Evolutionary conservation across 2,113 vertebrate species (phyloP).

Genomic region (Rhadina sibilatrix): DNA sequence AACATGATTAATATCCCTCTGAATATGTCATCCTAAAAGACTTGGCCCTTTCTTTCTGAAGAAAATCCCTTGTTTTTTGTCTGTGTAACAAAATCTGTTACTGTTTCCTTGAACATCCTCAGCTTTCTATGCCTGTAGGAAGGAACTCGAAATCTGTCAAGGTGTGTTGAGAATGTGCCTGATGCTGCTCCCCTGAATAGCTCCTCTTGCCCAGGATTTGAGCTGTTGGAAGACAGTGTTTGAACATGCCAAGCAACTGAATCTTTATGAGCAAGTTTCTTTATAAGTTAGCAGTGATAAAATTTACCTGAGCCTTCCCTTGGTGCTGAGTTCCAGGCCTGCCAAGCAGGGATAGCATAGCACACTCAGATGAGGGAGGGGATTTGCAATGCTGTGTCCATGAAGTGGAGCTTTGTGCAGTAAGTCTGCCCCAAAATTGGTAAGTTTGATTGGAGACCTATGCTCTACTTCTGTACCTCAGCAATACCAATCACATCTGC

Average conservation of each 20-base stretch:
- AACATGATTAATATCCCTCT: not conserved
- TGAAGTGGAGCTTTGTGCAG: not conserved
- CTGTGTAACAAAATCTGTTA: constrained; percentile 27
- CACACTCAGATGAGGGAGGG: not conserved
- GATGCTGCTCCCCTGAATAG: not conserved
- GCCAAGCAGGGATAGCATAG: rapidly evolving
- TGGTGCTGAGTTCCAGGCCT: not conserved
- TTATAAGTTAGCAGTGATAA: not conserved
- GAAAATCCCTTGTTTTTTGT: not conserved
- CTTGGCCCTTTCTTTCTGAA: not conserved
- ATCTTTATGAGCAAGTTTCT: not conserved
- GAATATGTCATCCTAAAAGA: constrained; percentile 19
- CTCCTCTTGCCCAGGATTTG: not conserved
- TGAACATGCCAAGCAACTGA: not conserved
- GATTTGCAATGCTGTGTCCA: not conserved
- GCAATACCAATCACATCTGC: not conserved
- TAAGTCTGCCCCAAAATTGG: not conserved
- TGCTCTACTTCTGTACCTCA: not conserved
- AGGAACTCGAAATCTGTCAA: not conserved
- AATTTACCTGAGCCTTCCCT: not conserved
- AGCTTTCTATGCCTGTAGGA: not conserved
- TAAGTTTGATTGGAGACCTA: not conserved
- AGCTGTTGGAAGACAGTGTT: not conserved
- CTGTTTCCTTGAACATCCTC: not conserved
- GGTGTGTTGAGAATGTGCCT: not conserved